Base-by-base conservation (phyloP, 2,113 vertebrate genomes). In the Bucco capensis region DNA sequence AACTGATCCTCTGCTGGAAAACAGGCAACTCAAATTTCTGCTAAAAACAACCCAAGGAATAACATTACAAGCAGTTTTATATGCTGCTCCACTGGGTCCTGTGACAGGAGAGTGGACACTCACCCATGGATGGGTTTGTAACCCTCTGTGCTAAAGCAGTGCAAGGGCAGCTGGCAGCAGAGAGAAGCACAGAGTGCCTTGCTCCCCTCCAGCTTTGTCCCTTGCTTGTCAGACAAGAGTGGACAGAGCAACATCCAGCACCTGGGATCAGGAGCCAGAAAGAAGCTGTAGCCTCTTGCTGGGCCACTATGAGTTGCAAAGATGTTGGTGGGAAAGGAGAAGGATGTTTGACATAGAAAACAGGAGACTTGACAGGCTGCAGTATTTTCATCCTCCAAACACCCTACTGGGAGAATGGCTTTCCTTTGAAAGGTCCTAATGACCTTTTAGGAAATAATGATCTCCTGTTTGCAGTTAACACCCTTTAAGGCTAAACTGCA, bases 1-100 rank as follows among this genome's bases (percentile, higher is more conserved):
- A 93, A 94, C 40, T 14, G 53, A 66, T 83, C 88, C 75, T 80
- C 47, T 77, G 27, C 38, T 66, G 35, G 54, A 89, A 93, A 94
- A 89, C 38, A 85, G 78, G 38, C 60, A 89, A 79, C 75, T 83
- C 14, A 2, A 11, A 73, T 91, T 93, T 87, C 84, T 76, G 42
- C 87, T 94, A 15, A 72, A 86, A 87, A 53, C 65, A 90, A 31
- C 37, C 42, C 62, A 75, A 89, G n/a, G 31, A 92, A 73, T 74
- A 83, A 86, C 35, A 71, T 61, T 69, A n/a, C 49, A 86, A 78
- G 35, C 21, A 72, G 35, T 40, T 40, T 89, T 71, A 30, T 14
- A 42, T 33, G 22, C 37, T 75, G 33, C 33, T 82, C 71, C 58
- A 31, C 73, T 60, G 44, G 5, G 31, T 69, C 28, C 46, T 88